phyloP scores from a whole-genome alignment of 2,888 invertebrate genomes.

The Temnothorax unifasciatus region DNA sequence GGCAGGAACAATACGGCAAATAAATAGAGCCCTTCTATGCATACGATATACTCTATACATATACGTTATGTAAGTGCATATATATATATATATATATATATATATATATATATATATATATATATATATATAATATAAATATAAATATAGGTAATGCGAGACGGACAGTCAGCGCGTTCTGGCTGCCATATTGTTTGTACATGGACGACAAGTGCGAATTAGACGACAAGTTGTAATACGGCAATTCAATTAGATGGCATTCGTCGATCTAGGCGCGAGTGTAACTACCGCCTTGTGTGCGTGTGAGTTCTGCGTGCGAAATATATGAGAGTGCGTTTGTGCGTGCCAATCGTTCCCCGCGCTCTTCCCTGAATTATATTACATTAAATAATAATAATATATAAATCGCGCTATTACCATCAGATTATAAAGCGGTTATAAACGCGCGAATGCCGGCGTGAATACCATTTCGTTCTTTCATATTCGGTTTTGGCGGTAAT shows the following conservation, averaged over 20 bases:
- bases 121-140: constrained; percentile 31
- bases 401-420: neutral
- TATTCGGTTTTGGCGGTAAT: neutral
- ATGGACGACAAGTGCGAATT: constrained; percentile 47
- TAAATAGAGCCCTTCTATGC: constrained; percentile 54
- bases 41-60: constrained; percentile 58
- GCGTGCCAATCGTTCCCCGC: constrained; percentile 26
- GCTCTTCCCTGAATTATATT: constrained; percentile 18
- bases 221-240: constrained; percentile 51
- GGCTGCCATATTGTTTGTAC: constrained; percentile 58
- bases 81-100: constrained; percentile 15
- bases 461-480: constrained; percentile 14
- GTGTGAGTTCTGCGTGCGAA: constrained; percentile 56
- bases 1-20: constrained; percentile 55
- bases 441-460: neutral
- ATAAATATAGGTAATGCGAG: constrained; percentile 39
- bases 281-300: constrained; percentile 33
- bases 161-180: constrained; percentile 30
- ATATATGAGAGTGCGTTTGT: constrained; percentile 35
- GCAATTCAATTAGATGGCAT: constrained; percentile 55
- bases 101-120: too few species aligned
- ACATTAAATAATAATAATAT: constrained; percentile 1
- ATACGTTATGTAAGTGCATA: constrained; percentile 40
- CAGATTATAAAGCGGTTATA: neutral
- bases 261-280: constrained; percentile 63